Base-by-base conservation (phyloP, 2,113 vertebrate genomes). In the Thunnus maccoyii region DNA sequence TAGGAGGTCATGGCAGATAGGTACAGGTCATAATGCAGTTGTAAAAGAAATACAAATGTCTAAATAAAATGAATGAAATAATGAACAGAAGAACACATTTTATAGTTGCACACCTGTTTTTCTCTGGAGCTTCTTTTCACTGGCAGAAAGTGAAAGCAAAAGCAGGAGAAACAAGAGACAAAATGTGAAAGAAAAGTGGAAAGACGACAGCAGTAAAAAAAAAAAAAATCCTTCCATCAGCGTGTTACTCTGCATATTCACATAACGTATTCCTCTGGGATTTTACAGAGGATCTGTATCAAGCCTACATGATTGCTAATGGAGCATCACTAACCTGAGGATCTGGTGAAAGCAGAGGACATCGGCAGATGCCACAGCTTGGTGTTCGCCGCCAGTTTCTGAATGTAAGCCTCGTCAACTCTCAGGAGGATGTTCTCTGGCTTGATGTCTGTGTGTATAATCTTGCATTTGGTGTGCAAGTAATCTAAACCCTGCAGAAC, bases 401-500 rank as follows among this genome's bases (percentile, higher is more conserved):
- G 93, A 69, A 98, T 94, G n/a, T 96, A 97, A 16, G 92, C 94
- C 41, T 97, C 96, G 3, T 98, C 97, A 91, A 97, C 97, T 3
- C 96, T 96, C 94, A 99, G 95, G 82, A 99, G 80, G 89, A 99
- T 99, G 91, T 99, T 99, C 69, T 99, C 97, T 0, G 98, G 98
- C 92, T 99, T 99, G 93, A 98, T 98, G 83, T 99, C 98, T 0
- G 97, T 97, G 80, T 99, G 98, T 79, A 99, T 98, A 75, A 99
- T 98, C 95, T 97, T 97, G 94, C 98, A 99, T 93, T 98, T 99
- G 87, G 96, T 97, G 91, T 99, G 98, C 27, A 99, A 92, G 89
- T 99, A 99, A 94, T 99, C 97, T 86, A 99, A 95, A 86, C 98
- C 98, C 89, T 96, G 97, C 87, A 99, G 95, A n/a, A 99, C 97